Conservation (phyloP, 2,888 invertebrate species). For the Apamea anceps region DNA sequence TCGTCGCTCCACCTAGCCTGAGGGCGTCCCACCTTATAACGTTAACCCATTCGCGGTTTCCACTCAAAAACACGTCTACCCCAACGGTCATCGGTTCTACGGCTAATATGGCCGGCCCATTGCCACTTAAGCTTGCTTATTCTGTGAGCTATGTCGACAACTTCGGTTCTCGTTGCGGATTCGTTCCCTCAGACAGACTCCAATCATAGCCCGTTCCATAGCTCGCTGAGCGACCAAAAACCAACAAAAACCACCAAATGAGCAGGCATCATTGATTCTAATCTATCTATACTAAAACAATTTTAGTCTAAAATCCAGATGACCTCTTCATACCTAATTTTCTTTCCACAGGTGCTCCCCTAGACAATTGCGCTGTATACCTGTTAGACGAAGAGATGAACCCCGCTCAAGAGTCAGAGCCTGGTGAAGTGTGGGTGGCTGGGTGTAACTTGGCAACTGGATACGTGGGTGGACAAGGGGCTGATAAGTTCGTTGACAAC, state of each 20-base stretch:
- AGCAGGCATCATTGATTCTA: not conserved
- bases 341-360: conserved; percentile 91
- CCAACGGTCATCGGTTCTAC: too few relatives aligned
- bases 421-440: conserved; percentile 95
- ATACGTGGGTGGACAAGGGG: conserved; percentile 94
- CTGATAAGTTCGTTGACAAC: conserved; percentile 94
- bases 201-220: too few relatives aligned
- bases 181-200: too few relatives aligned
- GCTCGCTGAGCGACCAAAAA: not conserved
- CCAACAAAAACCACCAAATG: not conserved
- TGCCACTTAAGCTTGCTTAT: too few relatives aligned
- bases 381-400: conserved; percentile 94
- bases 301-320: not conserved
- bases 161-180: too few relatives aligned
- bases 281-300: not conserved
- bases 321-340: not conserved
- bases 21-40: too few relatives aligned
- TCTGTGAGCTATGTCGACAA: too few relatives aligned
- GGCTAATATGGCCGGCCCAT: too few relatives aligned
- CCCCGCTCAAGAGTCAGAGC: conserved; percentile 93
- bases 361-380: conserved; percentile 95
- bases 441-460: conserved; percentile 95
- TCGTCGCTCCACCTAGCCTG: too few relatives aligned
- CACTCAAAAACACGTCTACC: too few relatives aligned
- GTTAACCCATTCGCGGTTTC: too few relatives aligned